A percentile compares a stretch with the other conserved stretches of the same genome.
These are phyloP conservation scores for Porites lutea DNA, from an alignment of 64 coral and sea anemone species.

Conservation along the genomic window DNA sequence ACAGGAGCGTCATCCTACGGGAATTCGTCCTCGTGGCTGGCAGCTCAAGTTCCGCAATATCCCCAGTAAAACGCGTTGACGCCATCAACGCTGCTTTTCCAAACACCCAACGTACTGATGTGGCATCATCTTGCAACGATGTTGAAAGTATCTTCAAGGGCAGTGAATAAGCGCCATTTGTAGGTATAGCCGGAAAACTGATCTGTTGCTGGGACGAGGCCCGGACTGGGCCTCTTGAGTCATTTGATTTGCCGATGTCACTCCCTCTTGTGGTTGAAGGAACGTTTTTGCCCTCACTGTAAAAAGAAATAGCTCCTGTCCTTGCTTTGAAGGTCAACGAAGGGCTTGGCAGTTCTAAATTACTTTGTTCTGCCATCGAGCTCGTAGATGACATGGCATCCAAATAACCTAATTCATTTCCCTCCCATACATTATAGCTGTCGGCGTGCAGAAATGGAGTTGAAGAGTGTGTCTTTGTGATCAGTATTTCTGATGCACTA, in stretches of 20 bases:
- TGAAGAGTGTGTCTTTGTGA: neutral
- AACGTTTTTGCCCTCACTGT: neutral
- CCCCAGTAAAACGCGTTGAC: neutral
- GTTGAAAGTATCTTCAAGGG: neutral
- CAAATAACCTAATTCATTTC: neutral
- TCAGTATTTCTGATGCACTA: neutral
- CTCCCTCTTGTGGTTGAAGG: neutral
- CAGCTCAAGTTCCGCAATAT: too few relatives aligned
- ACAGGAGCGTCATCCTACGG: too few relatives aligned
- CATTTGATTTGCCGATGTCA: neutral
- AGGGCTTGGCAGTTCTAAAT: neutral
- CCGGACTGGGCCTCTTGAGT: too few relatives aligned
- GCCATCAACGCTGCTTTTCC: neutral
- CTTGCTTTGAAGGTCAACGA: neutral
- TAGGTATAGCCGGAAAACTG: too few relatives aligned
- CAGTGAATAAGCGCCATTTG: too few relatives aligned
- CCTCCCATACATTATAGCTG: neutral
- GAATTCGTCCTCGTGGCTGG: too few relatives aligned
- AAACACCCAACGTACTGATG: too few relatives aligned
- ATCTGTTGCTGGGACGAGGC: too few relatives aligned
- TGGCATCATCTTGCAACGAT: neutral
- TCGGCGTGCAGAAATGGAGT: neutral
- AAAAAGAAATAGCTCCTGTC: neutral
- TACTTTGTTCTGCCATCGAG: neutral
- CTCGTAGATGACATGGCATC: neutral